Evolutionary conservation across 2,797 vertebrate genomes (phyloP), one percentile per base, ranked within the genome.

Genomic region (Steatocranus sp.): DNA sequence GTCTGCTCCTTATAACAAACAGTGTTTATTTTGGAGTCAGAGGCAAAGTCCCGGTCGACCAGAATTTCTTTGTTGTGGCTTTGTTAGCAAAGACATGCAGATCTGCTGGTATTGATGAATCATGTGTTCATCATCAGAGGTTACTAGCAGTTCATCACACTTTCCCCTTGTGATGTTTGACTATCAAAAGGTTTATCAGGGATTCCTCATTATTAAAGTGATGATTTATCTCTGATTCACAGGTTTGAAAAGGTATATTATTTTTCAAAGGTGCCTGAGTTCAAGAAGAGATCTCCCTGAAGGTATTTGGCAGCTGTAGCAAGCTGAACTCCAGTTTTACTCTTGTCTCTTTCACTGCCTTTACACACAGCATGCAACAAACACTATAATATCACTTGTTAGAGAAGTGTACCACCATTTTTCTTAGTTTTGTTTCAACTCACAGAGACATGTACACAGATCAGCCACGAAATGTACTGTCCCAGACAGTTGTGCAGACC

Each of bases 61-160:
- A 79, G 92, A 92, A 89, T 93, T 83, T 91, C 89, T 95, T 88
- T 94, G 90, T 93, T 94, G 90, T 87, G 93, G 93, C 92, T 88
- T 86, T 7, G 81, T 83, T 91, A 89, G 88, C 78, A 83, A 88
- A 93, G 92, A 88, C 46, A 38, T n/a, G 30, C 38, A 32, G 83
- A 91, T 90, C 89, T 93, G 94, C 91, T 92, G 93, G 87, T 93
- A 86, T 83, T 82, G 84, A 92, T 94, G 91, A 94, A 91, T 92
- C 93, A 90, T 49, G 17, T 48, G 68, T 86, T 91, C 88, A 83
- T 92, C 89, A 89, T 86, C 86, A 76, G 82, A 90, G 89, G 88
- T 92, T 84, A 54, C 76, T 15, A 43, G 63, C 81, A 90, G 86
- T 88, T 92, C 90, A 87, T 77, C 58, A 36, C 46, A 14, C 86